A percentile compares a stretch with the other conserved stretches of the same genome.
phyloP scores from a whole-genome alignment of 1,140 invertebrate genomes.

The Drosophila mayri region DNA sequence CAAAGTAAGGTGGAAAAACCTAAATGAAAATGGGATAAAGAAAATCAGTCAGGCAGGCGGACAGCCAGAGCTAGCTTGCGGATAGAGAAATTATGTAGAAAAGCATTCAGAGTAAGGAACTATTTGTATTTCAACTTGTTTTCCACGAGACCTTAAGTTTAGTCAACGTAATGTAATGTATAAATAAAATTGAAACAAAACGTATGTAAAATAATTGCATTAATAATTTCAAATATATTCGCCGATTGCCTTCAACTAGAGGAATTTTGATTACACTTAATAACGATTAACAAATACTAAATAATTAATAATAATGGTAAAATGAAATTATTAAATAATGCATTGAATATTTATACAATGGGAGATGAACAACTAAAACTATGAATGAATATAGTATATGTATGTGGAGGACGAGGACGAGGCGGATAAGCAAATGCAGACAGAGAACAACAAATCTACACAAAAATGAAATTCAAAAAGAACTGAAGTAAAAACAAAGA shows the following conservation, averaged over 20 bases:
- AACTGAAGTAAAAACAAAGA: conserved; percentile 83
- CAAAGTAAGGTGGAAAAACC: background rate
- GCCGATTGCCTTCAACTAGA: conserved; percentile 85
- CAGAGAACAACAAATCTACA: conserved; percentile 67
- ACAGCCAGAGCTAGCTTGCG: conserved; percentile 11
- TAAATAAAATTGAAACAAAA: conserved; percentile 50
- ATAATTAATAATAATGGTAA: conserved; percentile 50
- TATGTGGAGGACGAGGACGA: conserved; percentile 35
- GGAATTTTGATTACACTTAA: conserved; percentile 84
- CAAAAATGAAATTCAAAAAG: conserved; percentile 78
- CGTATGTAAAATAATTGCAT: conserved; percentile 83
- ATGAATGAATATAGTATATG: conserved; percentile 21
- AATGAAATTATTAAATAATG: conserved; percentile 60
- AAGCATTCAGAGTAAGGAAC: conserved; percentile 37
- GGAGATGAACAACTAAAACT: conserved; percentile 29
- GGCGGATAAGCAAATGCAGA: background rate
- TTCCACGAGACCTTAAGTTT: conserved; percentile 66
- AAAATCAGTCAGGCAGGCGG: conserved; percentile 13
- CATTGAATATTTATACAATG: conserved; percentile 67
- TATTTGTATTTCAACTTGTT: conserved; percentile 69
- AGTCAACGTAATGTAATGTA: conserved; percentile 52
- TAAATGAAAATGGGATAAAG: background rate
- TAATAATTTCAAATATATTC: conserved; percentile 85
- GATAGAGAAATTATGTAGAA: conserved; percentile 33
- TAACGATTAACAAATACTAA: conserved; percentile 69